Base-by-base conservation (phyloP, 2,888 invertebrate genomes). In the Blastobasis adustella region DNA sequence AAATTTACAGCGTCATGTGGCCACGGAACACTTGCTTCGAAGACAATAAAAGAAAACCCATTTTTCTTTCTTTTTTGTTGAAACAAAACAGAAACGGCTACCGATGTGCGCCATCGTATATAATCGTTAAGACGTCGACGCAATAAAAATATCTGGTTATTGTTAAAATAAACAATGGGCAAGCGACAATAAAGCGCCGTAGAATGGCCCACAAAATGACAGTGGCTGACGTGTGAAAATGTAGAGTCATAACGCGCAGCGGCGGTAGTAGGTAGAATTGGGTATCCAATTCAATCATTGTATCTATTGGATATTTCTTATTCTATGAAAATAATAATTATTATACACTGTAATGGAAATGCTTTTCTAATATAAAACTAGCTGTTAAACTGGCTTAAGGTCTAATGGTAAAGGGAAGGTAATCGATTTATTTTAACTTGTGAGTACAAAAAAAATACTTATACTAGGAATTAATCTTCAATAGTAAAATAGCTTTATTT, bases 111-210 rank as follows among this genome's bases (percentile, higher is more conserved):
- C 59, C 59, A 66, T 77, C 78, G 77, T 85, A 76, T 71, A 77
- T 84, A 76, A 80, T 75, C 79, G 73, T 83, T 77, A 83, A 83
- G 80, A 72, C 68, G 82, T 82, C 81, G 60, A 57, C 69, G 71
- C 67, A 73, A 73, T 82, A 82, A 83, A 71, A 84, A 76, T 77
- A 73, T 69, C 71, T 62, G 64, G 78, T 80, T 84, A 87, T 87
- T 86, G 87, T 87, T 83, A 76, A 68, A 79, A 86, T 84, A 86
- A 84, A 87, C 86, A 87, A 87, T 84, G 73, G 79, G 45, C 58
- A 57, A 69, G 62, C 57, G 76, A 79, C 76, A 76, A 78, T 84
- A 82, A 84, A 80, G 68, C 69, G 71, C 62, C 66, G 72, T 70
- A 67, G 78, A 77, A 79, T 77, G 63, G 76, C 73, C 79, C 76